Evolutionary conservation across 2,113 vertebrate species (phyloP).

Genomic region (Pterophyllum scalare): DNA sequence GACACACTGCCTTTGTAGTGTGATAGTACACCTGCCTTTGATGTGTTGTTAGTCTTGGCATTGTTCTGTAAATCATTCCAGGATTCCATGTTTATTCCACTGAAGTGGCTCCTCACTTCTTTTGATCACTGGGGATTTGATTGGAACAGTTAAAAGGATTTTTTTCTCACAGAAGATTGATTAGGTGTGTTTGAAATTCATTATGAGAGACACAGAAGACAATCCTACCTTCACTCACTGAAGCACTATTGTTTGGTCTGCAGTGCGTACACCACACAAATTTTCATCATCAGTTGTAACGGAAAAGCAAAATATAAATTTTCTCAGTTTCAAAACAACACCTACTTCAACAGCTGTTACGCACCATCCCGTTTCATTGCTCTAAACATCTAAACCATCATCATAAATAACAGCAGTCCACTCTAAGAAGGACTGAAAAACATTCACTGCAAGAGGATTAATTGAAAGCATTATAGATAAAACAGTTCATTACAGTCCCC

Average conservation of each 20-base stretch:
- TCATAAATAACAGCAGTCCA: no score
- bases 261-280: background rate
- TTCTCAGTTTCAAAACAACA: background rate
- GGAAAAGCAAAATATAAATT: background rate
- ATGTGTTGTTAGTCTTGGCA: constrained; percentile 58
- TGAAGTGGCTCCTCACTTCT: constrained; percentile 36
- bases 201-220: background rate
- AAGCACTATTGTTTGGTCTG: background rate
- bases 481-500: background rate
- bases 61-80: constrained; percentile 62
- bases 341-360: background rate
- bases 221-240: background rate
- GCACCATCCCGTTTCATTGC: background rate
- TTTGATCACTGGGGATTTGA: constrained; percentile 59
- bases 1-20: constrained; percentile 32
- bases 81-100: constrained; percentile 59
- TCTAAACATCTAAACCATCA: no score
- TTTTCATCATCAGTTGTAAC: background rate
- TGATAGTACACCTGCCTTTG: constrained; percentile 44
- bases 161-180: constrained; percentile 33
- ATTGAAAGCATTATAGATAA: no score
- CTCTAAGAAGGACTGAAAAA: no score
- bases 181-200: constrained; percentile 55
- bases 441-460: no score
- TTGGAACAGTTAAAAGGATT: constrained; percentile 44